A percentile compares a stretch with the other conserved stretches of the same genome.
Evolutionary conservation across 2,797 vertebrate genomes (phyloP).

Genomic region (Microtus californicus): DNA sequence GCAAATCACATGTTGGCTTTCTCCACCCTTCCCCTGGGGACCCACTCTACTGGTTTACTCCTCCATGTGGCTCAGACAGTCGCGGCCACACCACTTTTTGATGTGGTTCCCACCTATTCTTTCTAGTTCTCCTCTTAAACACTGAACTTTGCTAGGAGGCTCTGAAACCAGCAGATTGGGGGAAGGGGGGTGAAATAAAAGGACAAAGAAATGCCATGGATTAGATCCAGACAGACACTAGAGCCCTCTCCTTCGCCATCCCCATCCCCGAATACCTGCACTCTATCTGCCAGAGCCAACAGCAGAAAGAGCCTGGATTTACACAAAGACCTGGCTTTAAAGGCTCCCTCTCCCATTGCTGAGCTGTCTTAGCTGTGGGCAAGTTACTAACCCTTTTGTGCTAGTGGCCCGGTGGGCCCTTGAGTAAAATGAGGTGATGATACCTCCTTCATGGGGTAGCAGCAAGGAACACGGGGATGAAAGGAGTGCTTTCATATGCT

Average conservation of each 20-base stretch:
- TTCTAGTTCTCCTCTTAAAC: constrained; percentile 10
- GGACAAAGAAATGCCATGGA: background rate
- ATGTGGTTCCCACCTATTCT: constrained; percentile 38
- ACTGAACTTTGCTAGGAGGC: constrained; percentile 15
- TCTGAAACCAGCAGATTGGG: background rate
- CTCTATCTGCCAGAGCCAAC: background rate
- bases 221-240: background rate
- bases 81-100: background rate
- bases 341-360: background rate
- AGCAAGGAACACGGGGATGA: constrained; percentile 4
- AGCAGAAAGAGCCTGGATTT: background rate
- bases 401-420: background rate
- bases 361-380: background rate
- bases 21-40: background rate
- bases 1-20: background rate
- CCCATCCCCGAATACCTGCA: background rate
- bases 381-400: constrained; percentile 14
- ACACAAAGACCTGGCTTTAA: background rate
- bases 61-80: background rate
- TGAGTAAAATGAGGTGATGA: background rate
- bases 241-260: background rate
- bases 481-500: constrained; percentile 30
- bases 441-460: background rate
- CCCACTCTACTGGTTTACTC: background rate
- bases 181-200: background rate